phyloP scores from a whole-genome alignment of 2,113 vertebrate species.

The Ia io region DNA sequence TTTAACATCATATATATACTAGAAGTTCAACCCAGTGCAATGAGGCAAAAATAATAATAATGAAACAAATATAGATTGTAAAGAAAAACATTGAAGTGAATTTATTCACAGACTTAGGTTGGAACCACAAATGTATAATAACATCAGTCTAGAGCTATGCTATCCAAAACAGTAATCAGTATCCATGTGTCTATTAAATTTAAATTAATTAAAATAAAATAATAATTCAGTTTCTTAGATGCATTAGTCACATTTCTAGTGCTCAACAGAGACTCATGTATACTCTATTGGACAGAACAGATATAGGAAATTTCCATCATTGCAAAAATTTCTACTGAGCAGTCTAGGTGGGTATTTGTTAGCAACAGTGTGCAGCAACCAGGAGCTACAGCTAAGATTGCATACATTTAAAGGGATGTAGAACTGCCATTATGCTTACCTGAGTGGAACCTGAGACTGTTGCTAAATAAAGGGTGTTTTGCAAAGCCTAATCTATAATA shows the following conservation, averaged over 20 bases:
- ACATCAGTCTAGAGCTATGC: background rate
- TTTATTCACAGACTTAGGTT: background rate
- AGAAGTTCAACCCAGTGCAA: background rate
- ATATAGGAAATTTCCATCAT: background rate
- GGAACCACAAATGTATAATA: background rate
- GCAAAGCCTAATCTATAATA: background rate
- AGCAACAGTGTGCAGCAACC: background rate
- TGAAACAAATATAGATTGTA: background rate
- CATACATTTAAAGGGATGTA: background rate
- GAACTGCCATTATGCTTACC: too few species aligned
- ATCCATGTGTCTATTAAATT: background rate
- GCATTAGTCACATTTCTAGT: background rate
- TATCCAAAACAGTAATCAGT: background rate
- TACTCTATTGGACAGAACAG: background rate
- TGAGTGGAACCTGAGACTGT: background rate
- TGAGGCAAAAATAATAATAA: background rate
- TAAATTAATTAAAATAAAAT: background rate
- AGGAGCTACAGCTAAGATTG: background rate
- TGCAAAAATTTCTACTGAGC: background rate
- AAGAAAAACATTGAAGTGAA: background rate
- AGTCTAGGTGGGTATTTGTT: background rate
- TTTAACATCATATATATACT: background rate
- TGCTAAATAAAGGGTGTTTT: background rate
- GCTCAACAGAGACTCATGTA: background rate
- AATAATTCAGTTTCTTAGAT: background rate